Percentiles rank a stretch among this genome's conserved stretches.
Evolutionary conservation across 1,140 invertebrate species (phyloP).

Genomic region (Scaptomyza montana): DNA sequence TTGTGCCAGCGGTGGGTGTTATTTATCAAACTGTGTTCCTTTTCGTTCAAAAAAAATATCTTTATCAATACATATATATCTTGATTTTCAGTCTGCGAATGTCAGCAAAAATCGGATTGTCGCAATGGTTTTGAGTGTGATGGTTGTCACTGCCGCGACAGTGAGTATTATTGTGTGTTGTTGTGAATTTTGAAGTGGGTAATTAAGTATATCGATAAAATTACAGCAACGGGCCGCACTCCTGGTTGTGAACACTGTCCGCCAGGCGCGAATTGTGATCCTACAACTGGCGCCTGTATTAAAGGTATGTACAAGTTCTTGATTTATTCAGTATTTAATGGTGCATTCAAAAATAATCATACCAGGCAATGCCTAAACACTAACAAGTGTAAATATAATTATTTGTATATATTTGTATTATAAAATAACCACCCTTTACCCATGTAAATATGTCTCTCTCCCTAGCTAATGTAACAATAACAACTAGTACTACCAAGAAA

Average conservation of each 20-base stretch:
- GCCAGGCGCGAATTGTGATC: constrained; percentile 89
- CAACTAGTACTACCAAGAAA: constrained; percentile 77
- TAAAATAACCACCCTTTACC: constrained; percentile 76
- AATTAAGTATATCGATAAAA: constrained; percentile 3
- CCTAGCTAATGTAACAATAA: constrained; percentile 82
- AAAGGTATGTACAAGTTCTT: constrained; percentile 86
- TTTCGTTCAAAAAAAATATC: background rate
- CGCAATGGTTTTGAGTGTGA: constrained; percentile 86
- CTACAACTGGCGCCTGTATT: constrained; percentile 89
- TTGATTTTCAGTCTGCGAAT: constrained; percentile 87
- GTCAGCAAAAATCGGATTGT: constrained; percentile 87
- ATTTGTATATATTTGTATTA: constrained; percentile 66
- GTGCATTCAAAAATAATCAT: constrained; percentile 22
- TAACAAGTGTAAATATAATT: constrained; percentile 71
- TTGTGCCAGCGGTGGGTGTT: constrained; percentile 88
- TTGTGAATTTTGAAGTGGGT: background rate
- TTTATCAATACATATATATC: background rate
- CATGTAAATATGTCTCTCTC: constrained; percentile 80
- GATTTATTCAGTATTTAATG: constrained; percentile 24
- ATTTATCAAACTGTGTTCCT: background rate
- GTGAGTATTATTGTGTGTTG: constrained; percentile 83
- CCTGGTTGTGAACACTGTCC: constrained; percentile 90
- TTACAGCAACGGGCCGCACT: constrained; percentile 67
- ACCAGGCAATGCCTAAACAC: constrained; percentile 25
- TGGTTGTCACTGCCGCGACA: constrained; percentile 87